These are phyloP conservation scores for Huso huso DNA, from an alignment of 2,797 vertebrate species.

Conservation along the genomic window DNA sequence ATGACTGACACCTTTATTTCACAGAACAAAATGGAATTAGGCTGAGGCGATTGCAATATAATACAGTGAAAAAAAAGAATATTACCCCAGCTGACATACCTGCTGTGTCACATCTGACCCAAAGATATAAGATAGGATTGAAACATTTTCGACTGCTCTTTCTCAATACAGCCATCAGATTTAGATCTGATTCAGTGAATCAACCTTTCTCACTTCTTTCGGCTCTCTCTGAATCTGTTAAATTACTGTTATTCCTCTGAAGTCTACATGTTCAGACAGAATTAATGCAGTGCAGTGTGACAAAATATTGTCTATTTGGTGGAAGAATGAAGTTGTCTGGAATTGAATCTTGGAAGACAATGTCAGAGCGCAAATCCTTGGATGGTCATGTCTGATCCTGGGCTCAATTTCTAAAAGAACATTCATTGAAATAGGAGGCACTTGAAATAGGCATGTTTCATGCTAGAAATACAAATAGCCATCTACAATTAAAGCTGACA, in stretches of 20 bases:
- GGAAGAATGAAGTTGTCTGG: conserved; percentile 58
- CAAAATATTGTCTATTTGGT: conserved; percentile 65
- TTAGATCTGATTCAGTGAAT: conserved; percentile 52
- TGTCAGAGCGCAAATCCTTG: conserved; percentile 39
- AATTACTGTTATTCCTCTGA: conserved; percentile 61
- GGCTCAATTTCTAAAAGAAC: conserved; percentile 38
- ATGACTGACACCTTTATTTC: conserved; percentile 48
- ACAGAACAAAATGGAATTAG: conserved; percentile 45
- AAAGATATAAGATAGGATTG: conserved; percentile 59
- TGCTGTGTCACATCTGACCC: conserved; percentile 42
- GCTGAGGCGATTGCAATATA: conserved; percentile 34
- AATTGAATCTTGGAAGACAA: conserved; percentile 66
- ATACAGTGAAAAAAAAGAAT: conserved; percentile 41
- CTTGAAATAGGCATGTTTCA: conserved; percentile 8
- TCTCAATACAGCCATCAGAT: conserved; percentile 49
- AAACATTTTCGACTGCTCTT: conserved; percentile 48
- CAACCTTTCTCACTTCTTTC: conserved; percentile 52
- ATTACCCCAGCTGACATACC: conserved; percentile 40
- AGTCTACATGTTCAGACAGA: conserved; percentile 53
- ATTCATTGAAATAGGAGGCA: conserved; percentile 14
- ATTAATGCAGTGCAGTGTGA: conserved; percentile 61
- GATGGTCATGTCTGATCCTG: conserved; percentile 43
- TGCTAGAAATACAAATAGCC: conserved; percentile 19
- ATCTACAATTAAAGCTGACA: conserved; percentile 29
- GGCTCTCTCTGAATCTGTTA: conserved; percentile 35